phyloP scores from a whole-genome alignment of 23 tunicate species.

The Oikopleura vanhoeffeni region DNA sequence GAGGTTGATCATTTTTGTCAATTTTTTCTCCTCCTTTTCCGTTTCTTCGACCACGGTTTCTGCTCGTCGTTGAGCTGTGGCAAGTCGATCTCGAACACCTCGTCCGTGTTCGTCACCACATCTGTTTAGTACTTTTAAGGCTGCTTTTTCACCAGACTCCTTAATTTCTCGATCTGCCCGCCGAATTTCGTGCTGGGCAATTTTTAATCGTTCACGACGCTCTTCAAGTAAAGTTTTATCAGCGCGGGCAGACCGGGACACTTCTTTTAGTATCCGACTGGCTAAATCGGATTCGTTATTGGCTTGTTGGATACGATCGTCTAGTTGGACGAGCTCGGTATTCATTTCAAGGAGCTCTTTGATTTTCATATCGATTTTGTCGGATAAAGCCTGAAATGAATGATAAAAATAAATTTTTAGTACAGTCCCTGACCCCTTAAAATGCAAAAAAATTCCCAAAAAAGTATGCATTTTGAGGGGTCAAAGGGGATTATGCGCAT shows the following conservation, averaged over 20 bases:
- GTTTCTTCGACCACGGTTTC: not conserved
- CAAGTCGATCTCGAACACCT: not conserved
- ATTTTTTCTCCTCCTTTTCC: not conserved
- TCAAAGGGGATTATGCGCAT: too few relatives aligned
- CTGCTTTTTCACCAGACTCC: constrained; percentile 6
- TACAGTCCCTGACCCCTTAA: too few relatives aligned
- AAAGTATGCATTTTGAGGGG: too few relatives aligned
- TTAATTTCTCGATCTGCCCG: constrained; percentile 13
- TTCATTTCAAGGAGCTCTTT: constrained; percentile 1
- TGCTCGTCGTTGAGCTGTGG: not conserved
- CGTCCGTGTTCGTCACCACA: constrained; percentile 10
- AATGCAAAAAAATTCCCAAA: too few relatives aligned
- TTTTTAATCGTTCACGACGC: not conserved
- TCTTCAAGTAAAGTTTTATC: constrained; percentile 1
- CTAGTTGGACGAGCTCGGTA: not conserved
- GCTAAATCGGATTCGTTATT: constrained; percentile 2
- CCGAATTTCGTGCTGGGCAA: not conserved
- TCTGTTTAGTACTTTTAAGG: not conserved
- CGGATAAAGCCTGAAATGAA: constrained; percentile 13
- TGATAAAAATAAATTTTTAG: too few relatives aligned
- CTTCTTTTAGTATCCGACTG: not conserved
- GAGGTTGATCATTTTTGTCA: not conserved
- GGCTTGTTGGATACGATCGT: not conserved
- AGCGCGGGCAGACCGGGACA: not conserved
- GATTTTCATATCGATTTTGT: constrained; percentile 1